These are phyloP conservation scores for Podarcis raffonei DNA, from an alignment of 2,113 vertebrate genomes.

Conservation along the genomic window DNA sequence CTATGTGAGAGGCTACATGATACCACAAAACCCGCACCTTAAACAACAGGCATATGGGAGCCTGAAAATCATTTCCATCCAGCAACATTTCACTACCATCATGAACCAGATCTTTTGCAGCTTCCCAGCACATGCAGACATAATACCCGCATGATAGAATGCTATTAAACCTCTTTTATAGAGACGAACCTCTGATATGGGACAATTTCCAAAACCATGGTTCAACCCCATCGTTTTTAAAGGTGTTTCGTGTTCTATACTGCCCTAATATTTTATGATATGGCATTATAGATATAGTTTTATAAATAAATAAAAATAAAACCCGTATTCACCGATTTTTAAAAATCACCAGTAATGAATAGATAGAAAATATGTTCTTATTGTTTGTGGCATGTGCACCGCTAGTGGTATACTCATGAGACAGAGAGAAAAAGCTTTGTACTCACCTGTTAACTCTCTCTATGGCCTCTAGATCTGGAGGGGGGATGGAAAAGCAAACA, in stretches of 20 bases:
- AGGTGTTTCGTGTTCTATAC: too few relatives aligned
- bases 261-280: too few relatives aligned
- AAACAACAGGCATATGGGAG: neutral
- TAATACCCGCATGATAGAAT: neutral
- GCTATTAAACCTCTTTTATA: neutral
- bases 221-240: neutral
- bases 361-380: too few relatives aligned
- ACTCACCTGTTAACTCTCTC: constrained; percentile 84
- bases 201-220: neutral
- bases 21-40: neutral
- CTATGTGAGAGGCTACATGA: neutral
- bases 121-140: neutral
- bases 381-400: neutral
- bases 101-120: neutral
- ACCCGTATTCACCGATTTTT: neutral
- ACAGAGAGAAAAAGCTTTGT: neutral
- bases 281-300: too few relatives aligned
- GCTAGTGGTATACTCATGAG: neutral
- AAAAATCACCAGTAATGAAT: neutral
- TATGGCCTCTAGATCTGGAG: constrained; percentile 85
- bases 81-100: neutral
- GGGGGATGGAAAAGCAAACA: constrained; percentile 88
- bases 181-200: neutral
- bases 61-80: neutral
- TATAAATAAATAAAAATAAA: neutral